These are phyloP conservation scores for Seira ritae DNA, from an alignment of 2,888 invertebrate species.

Conservation along the genomic window DNA sequence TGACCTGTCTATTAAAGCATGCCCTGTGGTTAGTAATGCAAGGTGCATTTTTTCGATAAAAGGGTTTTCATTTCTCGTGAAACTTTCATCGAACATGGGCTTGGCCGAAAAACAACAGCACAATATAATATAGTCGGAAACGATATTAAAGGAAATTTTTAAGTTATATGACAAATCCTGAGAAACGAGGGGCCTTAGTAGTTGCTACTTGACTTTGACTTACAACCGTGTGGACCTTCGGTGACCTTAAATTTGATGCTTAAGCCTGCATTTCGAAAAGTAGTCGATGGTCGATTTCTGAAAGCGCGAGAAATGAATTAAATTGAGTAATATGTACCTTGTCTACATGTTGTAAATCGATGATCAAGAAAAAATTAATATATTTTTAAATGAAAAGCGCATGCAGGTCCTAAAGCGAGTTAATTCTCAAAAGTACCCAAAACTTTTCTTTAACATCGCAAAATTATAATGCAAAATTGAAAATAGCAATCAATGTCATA, in stretches of 20 bases:
- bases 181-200: not conserved
- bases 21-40: not conserved
- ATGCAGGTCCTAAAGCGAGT: no score
- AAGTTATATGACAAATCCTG: not conserved
- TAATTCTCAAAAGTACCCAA: not conserved
- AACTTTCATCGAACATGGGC: not conserved
- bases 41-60: not conserved
- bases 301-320: no score
- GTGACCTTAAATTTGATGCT: not conserved
- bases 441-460: not conserved
- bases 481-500: not conserved
- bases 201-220: not conserved
- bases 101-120: not conserved
- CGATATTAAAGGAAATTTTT: not conserved
- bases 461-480: conserved; percentile 3
- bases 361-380: no score
- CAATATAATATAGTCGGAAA: no score
- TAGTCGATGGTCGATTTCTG: no score
- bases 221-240: not conserved
- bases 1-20: not conserved
- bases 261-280: no score
- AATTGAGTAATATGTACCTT: no score
- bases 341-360: no score
- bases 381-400: no score
- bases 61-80: not conserved